Conservation (phyloP, 2,113 vertebrate species). For the Apodemus speciosus region DNA sequence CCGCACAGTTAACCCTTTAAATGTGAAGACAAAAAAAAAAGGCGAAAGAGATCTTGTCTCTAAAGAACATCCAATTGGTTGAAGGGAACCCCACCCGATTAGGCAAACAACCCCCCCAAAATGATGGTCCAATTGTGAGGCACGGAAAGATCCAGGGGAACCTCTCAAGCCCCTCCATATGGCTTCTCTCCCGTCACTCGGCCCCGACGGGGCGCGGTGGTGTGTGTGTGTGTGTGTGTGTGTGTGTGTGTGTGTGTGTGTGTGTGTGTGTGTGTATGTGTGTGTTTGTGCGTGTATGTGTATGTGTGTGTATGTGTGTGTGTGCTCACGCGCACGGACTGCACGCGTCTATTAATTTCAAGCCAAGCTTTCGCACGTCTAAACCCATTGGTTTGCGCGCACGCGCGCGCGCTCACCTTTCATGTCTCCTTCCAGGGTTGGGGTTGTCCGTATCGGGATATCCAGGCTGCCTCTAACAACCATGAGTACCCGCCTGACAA, state of each 20-base stretch:
- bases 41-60: not conserved
- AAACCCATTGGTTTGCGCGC: not conserved
- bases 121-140: not conserved
- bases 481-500: not conserved
- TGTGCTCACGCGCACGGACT: not conserved
- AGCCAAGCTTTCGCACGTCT: conserved; percentile 69
- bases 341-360: conserved; percentile 77
- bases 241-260: not conserved
- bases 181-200: conserved; percentile 21
- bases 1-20: conserved; percentile 70
- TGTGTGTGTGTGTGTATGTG: not conserved
- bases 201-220: not conserved
- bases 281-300: no score
- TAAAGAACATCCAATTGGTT: not conserved
- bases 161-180: not conserved
- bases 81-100: conserved; percentile 15
- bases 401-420: conserved; percentile 14
- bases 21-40: not conserved
- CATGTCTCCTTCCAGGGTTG: not conserved
- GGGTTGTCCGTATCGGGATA: not conserved
- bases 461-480: not conserved
- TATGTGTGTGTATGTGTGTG: not conserved
- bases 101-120: not conserved
- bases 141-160: not conserved
- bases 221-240: not conserved